Evolutionary conservation across 1,140 invertebrate genomes (phyloP).

Genomic region (Aphaenogaster ashmeadi): DNA sequence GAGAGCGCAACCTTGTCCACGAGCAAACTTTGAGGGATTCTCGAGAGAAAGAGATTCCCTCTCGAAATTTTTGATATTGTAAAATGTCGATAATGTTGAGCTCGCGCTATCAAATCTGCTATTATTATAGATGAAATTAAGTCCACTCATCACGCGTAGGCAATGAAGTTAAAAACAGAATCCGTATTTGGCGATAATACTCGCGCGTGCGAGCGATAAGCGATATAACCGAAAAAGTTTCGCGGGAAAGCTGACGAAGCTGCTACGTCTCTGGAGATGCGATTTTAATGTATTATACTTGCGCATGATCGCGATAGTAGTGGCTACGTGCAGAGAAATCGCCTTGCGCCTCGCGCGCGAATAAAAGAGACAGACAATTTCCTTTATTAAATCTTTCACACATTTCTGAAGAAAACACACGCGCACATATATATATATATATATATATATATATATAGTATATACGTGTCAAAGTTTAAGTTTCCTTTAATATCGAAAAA

Average conservation of each 20-base stretch:
- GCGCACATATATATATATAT: too few relatives aligned
- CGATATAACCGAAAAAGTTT: slow-evolving; percentile 1
- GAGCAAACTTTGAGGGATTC: neutral
- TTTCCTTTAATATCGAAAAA: too few relatives aligned
- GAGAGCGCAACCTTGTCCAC: neutral
- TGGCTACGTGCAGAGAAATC: too few relatives aligned
- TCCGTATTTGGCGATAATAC: neutral
- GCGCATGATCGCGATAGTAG: slow-evolving; percentile 26
- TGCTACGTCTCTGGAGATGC: neutral
- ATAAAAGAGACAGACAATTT: too few relatives aligned
- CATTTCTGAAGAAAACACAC: too few relatives aligned
- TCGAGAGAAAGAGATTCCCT: neutral
- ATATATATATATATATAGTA: too few relatives aligned
- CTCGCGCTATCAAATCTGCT: neutral
- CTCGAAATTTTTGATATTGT: neutral
- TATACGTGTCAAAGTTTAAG: too few relatives aligned
- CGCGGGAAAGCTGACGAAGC: neutral
- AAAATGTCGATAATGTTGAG: neutral
- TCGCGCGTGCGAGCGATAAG: slow-evolving; percentile 19
- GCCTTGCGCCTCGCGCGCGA: neutral
- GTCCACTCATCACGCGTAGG: neutral
- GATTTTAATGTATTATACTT: neutral
- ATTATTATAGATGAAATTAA: neutral
- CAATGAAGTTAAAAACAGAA: neutral
- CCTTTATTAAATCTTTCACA: too few relatives aligned